Base-by-base conservation (phyloP, 2,888 invertebrate genomes). In the Plagodis dolabraria region DNA sequence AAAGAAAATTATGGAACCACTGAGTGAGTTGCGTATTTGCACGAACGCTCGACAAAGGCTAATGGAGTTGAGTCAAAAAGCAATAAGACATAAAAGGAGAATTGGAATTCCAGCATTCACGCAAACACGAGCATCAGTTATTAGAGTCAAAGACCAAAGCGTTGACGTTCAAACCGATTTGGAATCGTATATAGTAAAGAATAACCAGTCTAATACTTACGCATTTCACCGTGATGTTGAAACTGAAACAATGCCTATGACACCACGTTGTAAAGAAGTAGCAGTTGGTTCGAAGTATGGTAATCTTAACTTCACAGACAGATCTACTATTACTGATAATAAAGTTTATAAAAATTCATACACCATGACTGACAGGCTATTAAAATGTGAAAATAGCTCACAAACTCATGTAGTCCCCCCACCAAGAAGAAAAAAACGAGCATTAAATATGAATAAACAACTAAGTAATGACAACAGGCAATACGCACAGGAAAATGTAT, bases 31-130 rank as follows among this genome's bases (percentile, higher is more conserved):
- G 48, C 88, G 87, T 67, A 94, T 94, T 70, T 94, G 94, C 68
- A 91, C 93, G 0, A 94, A 94, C 72, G 94, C 95, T 22, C 87
- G 94, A 10, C 89, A 93, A 70, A 86, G 93, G 46, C 78, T 95
- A 44, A 89, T 93, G 73, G 95, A 95, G 63, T 72, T 95, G 57
- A 94, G 94, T 61, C 93, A 93, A 68, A 93, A 87, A 80, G 94
- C 95, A 5, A 77, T 95, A 46, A 89, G 87, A 69, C 93, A 94
- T 53, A 92, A 92, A 73, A 79, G 90, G 67, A 83, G 82, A 65
- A 89, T 92, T 45, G 94, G 91, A 58, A 91, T 92, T 67, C 92
- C 94, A 63, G 93, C 89, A 5, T 90, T 94, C 55, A 94, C 94
- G 0, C 95, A 95, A 80, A 95, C 95, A n/a, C 79, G 83, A 68